These are phyloP conservation scores for Ctenopoma kingsleyae DNA, from an alignment of 2,797 vertebrate genomes.

Conservation along the genomic window DNA sequence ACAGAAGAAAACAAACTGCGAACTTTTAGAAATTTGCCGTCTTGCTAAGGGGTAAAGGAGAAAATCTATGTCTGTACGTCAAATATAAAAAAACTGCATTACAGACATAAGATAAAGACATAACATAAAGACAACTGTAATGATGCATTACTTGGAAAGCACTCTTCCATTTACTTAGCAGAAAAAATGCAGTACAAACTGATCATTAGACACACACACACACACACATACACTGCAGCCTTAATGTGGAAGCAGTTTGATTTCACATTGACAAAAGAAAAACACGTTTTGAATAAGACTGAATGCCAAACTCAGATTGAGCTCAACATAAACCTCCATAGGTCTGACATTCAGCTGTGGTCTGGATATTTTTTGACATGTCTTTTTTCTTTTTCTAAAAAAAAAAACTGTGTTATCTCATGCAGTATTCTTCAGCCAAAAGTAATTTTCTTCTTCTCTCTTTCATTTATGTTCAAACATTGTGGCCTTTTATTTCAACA, in stretches of 20 bases:
- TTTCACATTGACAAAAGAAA: constrained; percentile 14
- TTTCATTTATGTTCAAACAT: constrained; percentile 55
- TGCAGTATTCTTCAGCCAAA: constrained; percentile 46
- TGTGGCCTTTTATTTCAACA: constrained; percentile 75
- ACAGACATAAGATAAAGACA: no score
- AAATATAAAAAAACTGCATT: neutral
- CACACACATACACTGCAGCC: constrained; percentile 7
- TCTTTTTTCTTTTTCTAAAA: neutral
- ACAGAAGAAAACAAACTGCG: neutral
- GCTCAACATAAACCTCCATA: constrained; percentile 2
- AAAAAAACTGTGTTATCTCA: neutral
- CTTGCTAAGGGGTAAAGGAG: constrained; percentile 5
- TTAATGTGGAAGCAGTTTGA: constrained; percentile 36
- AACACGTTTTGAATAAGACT: neutral
- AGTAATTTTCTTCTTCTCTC: constrained; percentile 39
- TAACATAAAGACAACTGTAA: neutral
- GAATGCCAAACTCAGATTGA: constrained; percentile 20
- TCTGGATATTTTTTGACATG: constrained; percentile 2
- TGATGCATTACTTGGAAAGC: neutral
- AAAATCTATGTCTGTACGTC: neutral
- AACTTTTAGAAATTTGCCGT: constrained; percentile 4
- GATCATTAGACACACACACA: neutral
- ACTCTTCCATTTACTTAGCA: neutral
- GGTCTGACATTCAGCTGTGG: constrained; percentile 26
- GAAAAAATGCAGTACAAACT: constrained; percentile 3